Conservation (phyloP, 2,888 invertebrate genomes). For the Nomada hirtipes region DNA sequence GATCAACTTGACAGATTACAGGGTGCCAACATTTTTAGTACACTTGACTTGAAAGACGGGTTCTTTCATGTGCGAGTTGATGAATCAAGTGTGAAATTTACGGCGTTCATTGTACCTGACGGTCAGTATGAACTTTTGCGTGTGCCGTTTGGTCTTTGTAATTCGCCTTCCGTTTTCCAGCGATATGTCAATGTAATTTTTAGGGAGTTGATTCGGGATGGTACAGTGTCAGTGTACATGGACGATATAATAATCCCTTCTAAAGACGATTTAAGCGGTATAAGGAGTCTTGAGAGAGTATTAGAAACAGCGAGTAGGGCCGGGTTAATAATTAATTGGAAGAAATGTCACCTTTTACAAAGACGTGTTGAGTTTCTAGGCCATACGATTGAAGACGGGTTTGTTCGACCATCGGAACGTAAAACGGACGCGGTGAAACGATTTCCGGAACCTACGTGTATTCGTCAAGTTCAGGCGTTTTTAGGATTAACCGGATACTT, state of each 20-base stretch:
- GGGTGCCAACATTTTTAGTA: not conserved
- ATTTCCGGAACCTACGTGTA: conserved; percentile 42
- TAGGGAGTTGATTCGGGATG: too few relatives aligned
- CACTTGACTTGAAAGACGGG: conserved; percentile 49
- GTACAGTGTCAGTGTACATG: too few relatives aligned
- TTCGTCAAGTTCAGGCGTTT: conserved; percentile 38
- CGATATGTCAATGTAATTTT: too few relatives aligned
- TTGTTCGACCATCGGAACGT: conserved; percentile 4
- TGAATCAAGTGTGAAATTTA: not conserved
- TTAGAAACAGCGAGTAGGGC: not conserved
- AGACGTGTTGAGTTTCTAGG: conserved; percentile 3
- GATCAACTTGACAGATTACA: conserved; percentile 60
- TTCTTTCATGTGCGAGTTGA: conserved; percentile 13
- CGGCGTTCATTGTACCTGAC: conserved; percentile 2
- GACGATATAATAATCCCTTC: too few relatives aligned
- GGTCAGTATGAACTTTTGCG: not conserved
- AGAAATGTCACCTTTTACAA: conserved; percentile 23
- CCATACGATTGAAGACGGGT: conserved; percentile 5
- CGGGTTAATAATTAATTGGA: conserved; percentile 23
- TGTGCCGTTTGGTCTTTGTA: not conserved
- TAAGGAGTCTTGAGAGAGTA: not conserved
- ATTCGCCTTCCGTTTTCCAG: too few relatives aligned
- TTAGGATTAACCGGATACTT: conserved; percentile 64
- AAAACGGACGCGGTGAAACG: conserved; percentile 58
- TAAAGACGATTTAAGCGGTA: not conserved